Evolutionary conservation across 2,888 invertebrate species (phyloP), one percentile per base, ranked within the genome.

Genomic region (Ganaspis brasiliensis): DNA sequence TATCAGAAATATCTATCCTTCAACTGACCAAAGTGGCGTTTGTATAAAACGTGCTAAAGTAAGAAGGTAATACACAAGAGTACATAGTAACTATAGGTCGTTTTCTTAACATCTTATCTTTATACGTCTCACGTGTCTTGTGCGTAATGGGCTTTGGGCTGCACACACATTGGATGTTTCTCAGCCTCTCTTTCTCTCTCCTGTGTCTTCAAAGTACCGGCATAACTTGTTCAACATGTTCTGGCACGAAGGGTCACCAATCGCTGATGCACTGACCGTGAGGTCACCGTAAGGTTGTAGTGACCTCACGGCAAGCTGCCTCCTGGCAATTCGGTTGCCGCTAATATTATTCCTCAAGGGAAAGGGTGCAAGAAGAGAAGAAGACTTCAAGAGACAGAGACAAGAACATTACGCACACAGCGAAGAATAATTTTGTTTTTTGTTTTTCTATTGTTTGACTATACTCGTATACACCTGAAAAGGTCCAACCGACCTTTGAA

Each of bases 221-320:
- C 85, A 85, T 86, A 88, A 89, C 86, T 87, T 87, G 88, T 87
- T 88, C 87, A 85, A 89, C 89, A 87, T 88, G 89, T 88, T 88
- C 82, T 81, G 80, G 85, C 83, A 83, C 83, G 82, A 84, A 86
- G 85, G 89, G 89, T 89, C 89, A 89, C 86, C 78, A 81, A 82
- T 82, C 86, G 84, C 79, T 83, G 83, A 86, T 84, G 87, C 87
- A 86, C 85, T 83, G 85, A 84, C 83, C 85, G 75, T 72, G 76
- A 67, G 79, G 81, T 81, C 80, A 78, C 77, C 72, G 67, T 55
- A 49, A 63, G 72, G 49, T 74, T 57, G 75, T 63, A 79, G 73
- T 72, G 63, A 59, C 76, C 76, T 78, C 73, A 70, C 75, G 70
- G 59, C 24, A 57, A 40, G 56, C 77, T 73, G 73, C 79, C 78